Conservation (phyloP, 2,888 invertebrate genomes). For the Helobdella robusta region DNA sequence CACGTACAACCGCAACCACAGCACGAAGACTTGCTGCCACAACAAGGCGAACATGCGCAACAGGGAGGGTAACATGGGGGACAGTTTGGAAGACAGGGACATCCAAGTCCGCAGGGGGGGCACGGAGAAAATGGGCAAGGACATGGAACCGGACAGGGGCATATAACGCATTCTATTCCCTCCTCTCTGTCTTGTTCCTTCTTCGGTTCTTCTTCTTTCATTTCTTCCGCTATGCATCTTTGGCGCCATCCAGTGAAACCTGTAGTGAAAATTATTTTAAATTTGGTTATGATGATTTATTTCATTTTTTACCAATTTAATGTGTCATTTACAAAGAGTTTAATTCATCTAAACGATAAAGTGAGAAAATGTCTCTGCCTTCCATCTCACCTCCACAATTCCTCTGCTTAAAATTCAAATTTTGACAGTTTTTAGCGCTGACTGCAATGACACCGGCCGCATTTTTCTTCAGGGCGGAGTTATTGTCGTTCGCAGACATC, state of each 20-base stretch:
- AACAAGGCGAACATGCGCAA: not conserved
- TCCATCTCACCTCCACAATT: not conserved
- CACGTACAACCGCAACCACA: too few relatives aligned
- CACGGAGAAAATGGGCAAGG: not conserved
- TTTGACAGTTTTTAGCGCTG: not conserved
- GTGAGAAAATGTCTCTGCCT: not conserved
- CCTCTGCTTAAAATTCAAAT: constrained; percentile 6
- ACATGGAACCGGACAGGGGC: constrained; percentile 19
- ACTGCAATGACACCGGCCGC: too few relatives aligned
- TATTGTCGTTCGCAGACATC: too few relatives aligned
- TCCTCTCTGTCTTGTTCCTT: constrained; percentile 15
- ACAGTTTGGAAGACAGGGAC: not conserved
- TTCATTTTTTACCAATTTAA: too few relatives aligned
- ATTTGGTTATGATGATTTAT: too few relatives aligned
- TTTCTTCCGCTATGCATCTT: not conserved
- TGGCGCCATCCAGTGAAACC: constrained; percentile 15
- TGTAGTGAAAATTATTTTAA: not conserved
- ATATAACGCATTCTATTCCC: constrained; percentile 7
- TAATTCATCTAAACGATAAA: not conserved
- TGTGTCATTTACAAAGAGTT: not conserved
- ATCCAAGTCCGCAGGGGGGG: not conserved
- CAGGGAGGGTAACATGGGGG: not conserved
- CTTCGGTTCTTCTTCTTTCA: not conserved
- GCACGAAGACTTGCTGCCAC: too few relatives aligned
- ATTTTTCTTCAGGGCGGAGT: too few relatives aligned